Conservation (phyloP, 2,797 vertebrate species). For the Eulemur rubriventer region DNA sequence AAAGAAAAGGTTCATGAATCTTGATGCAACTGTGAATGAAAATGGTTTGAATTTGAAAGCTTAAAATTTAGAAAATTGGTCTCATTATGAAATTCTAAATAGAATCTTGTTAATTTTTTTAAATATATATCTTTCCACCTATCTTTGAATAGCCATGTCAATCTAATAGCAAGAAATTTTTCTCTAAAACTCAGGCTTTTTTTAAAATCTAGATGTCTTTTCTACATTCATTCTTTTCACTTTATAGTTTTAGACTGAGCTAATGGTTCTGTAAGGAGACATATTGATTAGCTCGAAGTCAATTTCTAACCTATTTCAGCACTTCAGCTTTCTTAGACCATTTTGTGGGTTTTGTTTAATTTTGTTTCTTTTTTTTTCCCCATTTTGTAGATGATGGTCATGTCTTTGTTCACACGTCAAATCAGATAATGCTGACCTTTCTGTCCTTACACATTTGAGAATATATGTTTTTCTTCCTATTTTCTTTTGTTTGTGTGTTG, state of each 20-base stretch:
- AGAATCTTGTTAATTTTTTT: background rate
- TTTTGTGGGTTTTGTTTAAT: constrained; percentile 40
- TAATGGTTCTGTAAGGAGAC: constrained; percentile 76
- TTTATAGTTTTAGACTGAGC: constrained; percentile 77
- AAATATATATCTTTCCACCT: constrained; percentile 13
- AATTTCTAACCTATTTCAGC: constrained; percentile 53
- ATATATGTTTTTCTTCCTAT: background rate
- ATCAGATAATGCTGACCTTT: constrained; percentile 50
- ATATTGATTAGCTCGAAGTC: constrained; percentile 72
- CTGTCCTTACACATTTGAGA: constrained; percentile 18
- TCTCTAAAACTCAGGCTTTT: background rate
- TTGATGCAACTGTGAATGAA: background rate
- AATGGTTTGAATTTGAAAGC: background rate
- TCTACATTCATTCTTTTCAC: constrained; percentile 78
- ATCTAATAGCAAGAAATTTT: background rate
- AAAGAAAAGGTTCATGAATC: constrained; percentile 7
- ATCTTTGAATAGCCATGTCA: background rate
- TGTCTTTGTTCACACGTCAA: constrained; percentile 69
- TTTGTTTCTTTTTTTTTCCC: constrained; percentile 22
- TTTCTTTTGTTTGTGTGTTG: background rate
- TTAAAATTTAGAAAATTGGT: background rate
- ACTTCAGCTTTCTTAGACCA: constrained; percentile 59
- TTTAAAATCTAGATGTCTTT: constrained; percentile 11
- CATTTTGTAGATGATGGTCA: constrained; percentile 14
- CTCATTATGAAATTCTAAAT: constrained; percentile 46